Conservation (phyloP, 2,888 invertebrate species). For the Alitta virens region DNA sequence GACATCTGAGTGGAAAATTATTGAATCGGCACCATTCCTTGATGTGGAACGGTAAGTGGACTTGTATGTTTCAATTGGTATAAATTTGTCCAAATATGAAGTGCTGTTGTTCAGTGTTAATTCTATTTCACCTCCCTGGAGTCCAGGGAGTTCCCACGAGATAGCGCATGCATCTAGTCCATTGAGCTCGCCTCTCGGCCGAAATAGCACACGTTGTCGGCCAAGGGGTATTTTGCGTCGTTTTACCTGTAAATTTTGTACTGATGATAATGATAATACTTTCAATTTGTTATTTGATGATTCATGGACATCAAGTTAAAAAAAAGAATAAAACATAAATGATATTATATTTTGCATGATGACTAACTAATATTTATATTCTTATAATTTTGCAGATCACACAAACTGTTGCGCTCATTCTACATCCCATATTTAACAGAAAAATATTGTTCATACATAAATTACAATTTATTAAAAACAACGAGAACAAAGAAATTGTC, state of each 20-base stretch:
- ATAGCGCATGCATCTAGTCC: too few species aligned
- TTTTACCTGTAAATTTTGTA: too few species aligned
- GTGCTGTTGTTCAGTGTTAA: too few species aligned
- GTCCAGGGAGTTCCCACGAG: too few species aligned
- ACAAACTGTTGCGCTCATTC: constrained; percentile 75
- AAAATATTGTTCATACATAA: constrained; percentile 41
- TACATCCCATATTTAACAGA: constrained; percentile 70
- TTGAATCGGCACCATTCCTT: constrained; percentile 73
- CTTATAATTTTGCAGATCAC: constrained; percentile 44
- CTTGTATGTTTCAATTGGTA: not conserved
- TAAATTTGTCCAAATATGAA: not conserved
- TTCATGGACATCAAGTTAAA: not conserved
- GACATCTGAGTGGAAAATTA: constrained; percentile 69
- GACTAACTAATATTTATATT: too few species aligned
- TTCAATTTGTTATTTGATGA: too few species aligned
- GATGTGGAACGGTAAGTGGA: constrained; percentile 65
- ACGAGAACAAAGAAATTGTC: not conserved
- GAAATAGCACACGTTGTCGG: too few species aligned
- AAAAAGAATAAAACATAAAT: not conserved
- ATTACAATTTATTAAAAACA: constrained; percentile 46
- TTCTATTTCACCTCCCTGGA: too few species aligned
- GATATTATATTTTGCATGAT: too few species aligned
- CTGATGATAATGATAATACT: too few species aligned
- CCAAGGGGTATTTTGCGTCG: too few species aligned
- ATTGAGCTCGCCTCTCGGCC: too few species aligned